Evolutionary conservation across 2,888 invertebrate species (phyloP).

Genomic region (Antitype chi): DNA sequence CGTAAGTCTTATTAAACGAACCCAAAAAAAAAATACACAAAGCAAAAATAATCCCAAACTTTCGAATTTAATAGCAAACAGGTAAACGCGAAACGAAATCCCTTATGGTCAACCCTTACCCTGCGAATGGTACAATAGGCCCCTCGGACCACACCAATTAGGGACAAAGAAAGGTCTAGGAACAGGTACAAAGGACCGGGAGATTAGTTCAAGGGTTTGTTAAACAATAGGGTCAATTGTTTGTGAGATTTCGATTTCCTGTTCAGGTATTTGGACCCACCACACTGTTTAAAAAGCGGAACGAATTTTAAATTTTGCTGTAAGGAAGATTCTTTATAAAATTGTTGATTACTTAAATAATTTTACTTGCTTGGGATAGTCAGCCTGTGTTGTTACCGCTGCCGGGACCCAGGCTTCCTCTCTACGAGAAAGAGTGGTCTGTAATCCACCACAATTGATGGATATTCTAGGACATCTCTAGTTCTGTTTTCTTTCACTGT

Average conservation of each 20-base stretch:
- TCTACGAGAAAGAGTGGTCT: no score
- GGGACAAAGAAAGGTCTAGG: constrained; percentile 64
- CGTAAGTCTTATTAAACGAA: not conserved
- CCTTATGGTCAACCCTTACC: constrained; percentile 65
- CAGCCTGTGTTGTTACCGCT: no score
- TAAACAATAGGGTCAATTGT: constrained; percentile 71
- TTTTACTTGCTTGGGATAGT: not conserved
- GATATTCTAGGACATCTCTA: no score
- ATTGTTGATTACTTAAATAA: no score
- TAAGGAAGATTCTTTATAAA: not conserved
- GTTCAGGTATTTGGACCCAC: constrained; percentile 68
- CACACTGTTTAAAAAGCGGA: constrained; percentile 42
- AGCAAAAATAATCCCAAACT: constrained; percentile 47
- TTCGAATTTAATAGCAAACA: constrained; percentile 58
- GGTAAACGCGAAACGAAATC: constrained; percentile 62
- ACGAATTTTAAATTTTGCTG: constrained; percentile 10
- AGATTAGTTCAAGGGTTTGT: constrained; percentile 69
- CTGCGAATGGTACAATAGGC: constrained; percentile 58
- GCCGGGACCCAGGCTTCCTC: no score
- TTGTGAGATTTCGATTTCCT: constrained; percentile 67
- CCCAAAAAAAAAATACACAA: constrained; percentile 19
- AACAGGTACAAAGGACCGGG: constrained; percentile 58
- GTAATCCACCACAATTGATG: no score
- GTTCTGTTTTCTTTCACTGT: no score
- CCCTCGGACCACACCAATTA: constrained; percentile 63